These are phyloP conservation scores for Ornithorhynchus anatinus DNA, from an alignment of 2,113 vertebrate genomes.

Conservation along the genomic window DNA sequence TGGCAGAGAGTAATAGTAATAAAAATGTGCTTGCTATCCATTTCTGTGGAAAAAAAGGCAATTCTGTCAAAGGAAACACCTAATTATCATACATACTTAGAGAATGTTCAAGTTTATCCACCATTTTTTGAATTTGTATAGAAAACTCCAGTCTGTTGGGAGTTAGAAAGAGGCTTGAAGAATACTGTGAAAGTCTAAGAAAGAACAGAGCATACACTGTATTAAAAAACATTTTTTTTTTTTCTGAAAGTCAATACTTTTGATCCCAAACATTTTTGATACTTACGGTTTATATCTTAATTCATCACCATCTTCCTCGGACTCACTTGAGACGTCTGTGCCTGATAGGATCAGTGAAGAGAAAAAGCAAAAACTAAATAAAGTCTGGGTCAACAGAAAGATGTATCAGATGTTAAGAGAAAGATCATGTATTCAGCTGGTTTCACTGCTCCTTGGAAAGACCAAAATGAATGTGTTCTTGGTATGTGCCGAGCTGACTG, in stretches of 20 bases:
- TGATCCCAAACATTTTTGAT: neutral
- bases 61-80: neutral
- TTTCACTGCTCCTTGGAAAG: too few relatives aligned
- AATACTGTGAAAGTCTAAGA: slow-evolving; percentile 39
- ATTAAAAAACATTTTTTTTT: neutral
- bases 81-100: slow-evolving; percentile 65
- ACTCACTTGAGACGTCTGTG: neutral
- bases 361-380: slow-evolving; percentile 7
- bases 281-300: slow-evolving; percentile 34
- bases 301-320: neutral
- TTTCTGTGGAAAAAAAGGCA: neutral
- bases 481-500: too few relatives aligned
- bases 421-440: too few relatives aligned
- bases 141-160: slow-evolving; percentile 64
- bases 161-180: slow-evolving; percentile 41
- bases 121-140: slow-evolving; percentile 58
- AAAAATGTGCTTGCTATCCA: neutral
- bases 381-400: neutral
- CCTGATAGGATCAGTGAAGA: slow-evolving; percentile 20
- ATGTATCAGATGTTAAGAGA: too few relatives aligned
- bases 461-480: too few relatives aligned
- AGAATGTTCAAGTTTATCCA: slow-evolving; percentile 59
- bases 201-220: slow-evolving; percentile 4
- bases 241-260: neutral
- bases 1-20: too few relatives aligned